Base-by-base conservation (phyloP, 2,888 invertebrate genomes). In the Stenolophus ochropezus region DNA sequence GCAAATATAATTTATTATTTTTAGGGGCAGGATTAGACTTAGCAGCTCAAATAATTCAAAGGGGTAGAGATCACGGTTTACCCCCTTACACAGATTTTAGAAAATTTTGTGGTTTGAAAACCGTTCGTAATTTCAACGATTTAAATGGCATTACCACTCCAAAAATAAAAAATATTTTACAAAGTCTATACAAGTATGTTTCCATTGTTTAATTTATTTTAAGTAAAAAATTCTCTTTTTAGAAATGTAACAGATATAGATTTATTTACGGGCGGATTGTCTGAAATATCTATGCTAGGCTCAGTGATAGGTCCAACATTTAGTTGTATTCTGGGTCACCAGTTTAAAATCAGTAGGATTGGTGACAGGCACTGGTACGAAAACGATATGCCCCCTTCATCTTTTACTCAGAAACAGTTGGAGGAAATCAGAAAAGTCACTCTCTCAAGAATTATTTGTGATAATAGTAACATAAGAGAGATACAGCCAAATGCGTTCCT, bases 311-410 rank as follows among this genome's bases (percentile, higher is more conserved):
- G 93, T 0, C 92, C 92, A 0, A 92, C 92, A 0, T 91, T 93
- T 83, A 90, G 91, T 4, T 93, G 93, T 84, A 88, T 93, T 23
- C 86, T 93, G 2, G 92, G 91, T 1, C 88, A 89, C 16, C 92
- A 92, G 84, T 93, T 93, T 86, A 89, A 90, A 79, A 90, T 90
- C 84, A 86, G 91, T 56, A 89, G 91, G 80, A 25, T 25, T 87
- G 93, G 92, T 1, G 93, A 93, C 85, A 87, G 92, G 47, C 92
- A 92, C 85, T 93, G 92, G 92, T 93, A 92, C 84, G 93, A 93
- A 85, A 92, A 92, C 85, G 91, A 90, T 83, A 87, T 91, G 11
- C 90, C 90, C 0, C 91, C 91, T 0, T 91, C 91, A 11, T 88
- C 91, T 0, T 91, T 92, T 83, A 89, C 87, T 0, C 84, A 85